Evolutionary conservation across 2,113 vertebrate genomes (phyloP).

Genomic region (Dunckerocampus dactyliophorus): DNA sequence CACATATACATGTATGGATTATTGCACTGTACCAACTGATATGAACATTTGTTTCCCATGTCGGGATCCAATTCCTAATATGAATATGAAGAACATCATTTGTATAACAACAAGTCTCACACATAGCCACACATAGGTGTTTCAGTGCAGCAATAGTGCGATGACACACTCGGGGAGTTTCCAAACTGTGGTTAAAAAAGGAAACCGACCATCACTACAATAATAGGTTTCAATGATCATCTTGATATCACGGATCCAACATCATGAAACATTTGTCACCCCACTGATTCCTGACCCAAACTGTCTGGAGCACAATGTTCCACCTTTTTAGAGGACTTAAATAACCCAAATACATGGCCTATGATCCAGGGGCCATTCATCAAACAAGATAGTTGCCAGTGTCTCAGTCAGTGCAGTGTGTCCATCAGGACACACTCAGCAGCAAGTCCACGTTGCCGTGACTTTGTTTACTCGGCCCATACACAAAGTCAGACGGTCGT

Average conservation of each 20-base stretch:
- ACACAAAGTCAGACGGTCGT: slow-evolving; percentile 49
- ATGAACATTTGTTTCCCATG: no score
- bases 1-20: no score
- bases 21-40: no score
- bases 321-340: slow-evolving; percentile 60
- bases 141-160: no score
- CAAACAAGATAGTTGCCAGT: slow-evolving; percentile 56
- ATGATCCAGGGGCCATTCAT: slow-evolving; percentile 67
- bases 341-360: slow-evolving; percentile 66
- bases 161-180: no score
- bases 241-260: slow-evolving; percentile 4
- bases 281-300: slow-evolving; percentile 61
- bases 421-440: slow-evolving; percentile 65
- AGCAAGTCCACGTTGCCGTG: slow-evolving; percentile 53
- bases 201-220: no score
- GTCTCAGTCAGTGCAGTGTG: slow-evolving; percentile 50
- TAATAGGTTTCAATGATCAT: no score
- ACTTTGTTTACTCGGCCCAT: slow-evolving; percentile 64
- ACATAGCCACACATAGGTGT: no score
- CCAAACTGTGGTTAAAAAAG: no score
- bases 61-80: background rate
- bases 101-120: background rate
- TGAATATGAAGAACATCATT: background rate
- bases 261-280: slow-evolving; percentile 67
- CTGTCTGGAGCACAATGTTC: slow-evolving; percentile 50